A percentile compares a stretch with the other conserved stretches of the same genome.
Evolutionary conservation across 1,140 invertebrate genomes (phyloP).

Genomic region (Drosophila seguyi): DNA sequence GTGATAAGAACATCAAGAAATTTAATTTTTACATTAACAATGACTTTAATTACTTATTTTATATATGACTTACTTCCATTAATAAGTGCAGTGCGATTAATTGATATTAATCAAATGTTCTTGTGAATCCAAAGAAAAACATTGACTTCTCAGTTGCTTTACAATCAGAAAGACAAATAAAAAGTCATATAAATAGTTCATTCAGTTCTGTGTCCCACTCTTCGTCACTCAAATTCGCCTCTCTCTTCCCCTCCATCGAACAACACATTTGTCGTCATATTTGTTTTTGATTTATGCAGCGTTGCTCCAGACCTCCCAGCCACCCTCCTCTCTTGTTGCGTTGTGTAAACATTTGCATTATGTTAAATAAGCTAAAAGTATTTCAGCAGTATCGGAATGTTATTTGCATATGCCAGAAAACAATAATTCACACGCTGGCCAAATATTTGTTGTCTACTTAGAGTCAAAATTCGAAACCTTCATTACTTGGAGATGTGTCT

Average conservation of each 20-base stretch:
- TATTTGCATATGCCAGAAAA: slow-evolving; percentile 60
- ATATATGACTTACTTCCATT: not conserved
- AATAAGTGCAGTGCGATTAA: not conserved
- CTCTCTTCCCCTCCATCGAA: slow-evolving; percentile 15
- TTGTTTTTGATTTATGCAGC: slow-evolving; percentile 73
- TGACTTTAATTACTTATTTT: not conserved
- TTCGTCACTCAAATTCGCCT: slow-evolving; percentile 8
- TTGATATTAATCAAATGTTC: not conserved
- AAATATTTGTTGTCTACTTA: slow-evolving; percentile 50
- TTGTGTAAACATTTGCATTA: slow-evolving; percentile 68
- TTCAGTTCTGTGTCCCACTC: slow-evolving; percentile 8
- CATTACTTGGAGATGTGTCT: not conserved
- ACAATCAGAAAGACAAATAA: not conserved
- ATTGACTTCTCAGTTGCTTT: slow-evolving; percentile 6
- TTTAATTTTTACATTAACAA: not conserved
- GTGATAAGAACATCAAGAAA: not conserved
- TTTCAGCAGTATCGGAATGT: slow-evolving; percentile 63
- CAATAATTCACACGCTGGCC: slow-evolving; percentile 26
- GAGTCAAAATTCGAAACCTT: slow-evolving; percentile 7
- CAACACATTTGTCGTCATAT: slow-evolving; percentile 50
- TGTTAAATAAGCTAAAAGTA: slow-evolving; percentile 57
- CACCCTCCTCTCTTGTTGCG: not conserved
- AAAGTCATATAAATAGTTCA: slow-evolving; percentile 1
- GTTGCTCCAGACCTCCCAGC: slow-evolving; percentile 33
- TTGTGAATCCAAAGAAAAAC: not conserved